Percentiles rank a stretch among this genome's conserved stretches.
Evolutionary conservation across 2,797 vertebrate genomes (phyloP).

Genomic region (Phalloptychus januarius): DNA sequence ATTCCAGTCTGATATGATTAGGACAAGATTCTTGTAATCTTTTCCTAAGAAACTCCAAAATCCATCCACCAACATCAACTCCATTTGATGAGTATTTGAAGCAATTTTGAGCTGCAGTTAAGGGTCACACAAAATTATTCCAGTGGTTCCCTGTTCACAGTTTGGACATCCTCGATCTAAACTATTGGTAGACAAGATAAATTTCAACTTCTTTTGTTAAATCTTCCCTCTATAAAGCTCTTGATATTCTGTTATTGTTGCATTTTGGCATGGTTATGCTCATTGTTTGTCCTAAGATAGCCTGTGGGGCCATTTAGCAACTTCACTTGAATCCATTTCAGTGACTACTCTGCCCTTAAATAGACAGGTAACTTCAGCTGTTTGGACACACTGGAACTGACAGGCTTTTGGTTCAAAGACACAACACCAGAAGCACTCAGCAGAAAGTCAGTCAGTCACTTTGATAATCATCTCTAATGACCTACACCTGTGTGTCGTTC

Average conservation of each 20-base stretch:
- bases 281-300: neutral
- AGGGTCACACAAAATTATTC: neutral
- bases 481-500: slow-evolving; percentile 26
- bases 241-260: neutral
- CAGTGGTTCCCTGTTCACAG: neutral
- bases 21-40: too few relatives aligned
- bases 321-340: neutral
- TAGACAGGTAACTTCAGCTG: neutral
- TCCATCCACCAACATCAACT: too few relatives aligned
- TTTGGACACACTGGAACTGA: neutral
- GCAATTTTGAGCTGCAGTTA: neutral
- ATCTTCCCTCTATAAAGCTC: neutral
- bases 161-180: neutral
- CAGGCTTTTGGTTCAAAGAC: slow-evolving; percentile 3
- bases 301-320: neutral
- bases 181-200: neutral
- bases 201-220: neutral
- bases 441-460: slow-evolving; percentile 8
- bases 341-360: neutral
- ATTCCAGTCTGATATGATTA: too few relatives aligned
- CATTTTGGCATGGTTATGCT: neutral
- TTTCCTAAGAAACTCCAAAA: too few relatives aligned
- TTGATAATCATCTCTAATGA: slow-evolving; percentile 43
- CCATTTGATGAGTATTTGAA: neutral
- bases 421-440: neutral